Base-by-base conservation (phyloP, 23 tunicate genomes). In the Styela clava region DNA sequence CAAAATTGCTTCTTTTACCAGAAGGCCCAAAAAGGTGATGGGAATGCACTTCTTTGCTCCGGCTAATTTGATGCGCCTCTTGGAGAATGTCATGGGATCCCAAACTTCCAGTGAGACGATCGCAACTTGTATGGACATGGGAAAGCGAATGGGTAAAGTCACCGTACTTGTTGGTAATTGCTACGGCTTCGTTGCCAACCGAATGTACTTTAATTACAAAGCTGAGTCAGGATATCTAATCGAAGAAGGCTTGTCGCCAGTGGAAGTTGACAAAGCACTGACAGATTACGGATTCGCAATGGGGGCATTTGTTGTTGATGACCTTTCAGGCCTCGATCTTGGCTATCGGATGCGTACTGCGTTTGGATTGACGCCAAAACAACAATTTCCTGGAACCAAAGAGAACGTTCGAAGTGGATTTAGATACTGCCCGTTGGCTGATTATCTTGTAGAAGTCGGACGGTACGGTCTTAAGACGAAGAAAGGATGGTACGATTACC, bases 21-120 rank as follows among this genome's bases (percentile, higher is more conserved):
- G 30, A 25, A 70, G 93, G 44, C 98, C 98, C 0, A 71, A 81
- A 22, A 81, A 84, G 68, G 98, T 88, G 0, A 87, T 79, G 0
- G 98, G 98, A 18, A 93, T 93, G 98, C 98, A 93, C 36, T 93
- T 93, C 56, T 93, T 93, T 81, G 98, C 98, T 20, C 98, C 98
- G n/a, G 93, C 98, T 37, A 92, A 93, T 56, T 37, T 85, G 24
- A 93, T 93, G 98, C 73, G 72, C 65, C 76, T 93, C 63, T 33
- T 93, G 83, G 98, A 93, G 52, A 93, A 93, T 81, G 85, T 93
- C 35, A 27, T 62, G 2, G 94, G 89, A 0, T 27, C 65, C 19
- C 61, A 69, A 30, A 74, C 94, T 5, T 93, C 98, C 1, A 78
- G 86, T 9, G 81, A 84, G 31, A 85, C 92, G 31, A 33, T 93